A percentile compares a stretch with the other conserved stretches of the same genome.
Conservation (phyloP, 2,113 vertebrate species). For the Pantherophis guttatus region DNA sequence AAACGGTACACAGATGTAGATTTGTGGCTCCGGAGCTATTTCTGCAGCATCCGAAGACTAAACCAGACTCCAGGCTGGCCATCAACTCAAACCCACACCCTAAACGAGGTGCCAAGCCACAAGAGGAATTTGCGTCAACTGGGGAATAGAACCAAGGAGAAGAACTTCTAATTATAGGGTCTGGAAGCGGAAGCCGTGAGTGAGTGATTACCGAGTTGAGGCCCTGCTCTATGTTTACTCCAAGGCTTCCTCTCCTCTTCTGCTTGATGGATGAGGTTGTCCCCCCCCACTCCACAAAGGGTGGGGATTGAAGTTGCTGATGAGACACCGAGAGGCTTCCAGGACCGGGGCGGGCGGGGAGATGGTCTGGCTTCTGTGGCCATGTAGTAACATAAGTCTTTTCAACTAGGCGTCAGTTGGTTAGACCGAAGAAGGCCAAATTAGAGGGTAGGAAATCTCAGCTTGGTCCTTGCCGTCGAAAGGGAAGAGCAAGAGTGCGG, state of each 20-base stretch:
- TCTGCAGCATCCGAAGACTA: constrained; percentile 95
- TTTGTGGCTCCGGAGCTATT: constrained; percentile 88
- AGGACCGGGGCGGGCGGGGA: constrained; percentile 68
- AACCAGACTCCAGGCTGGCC: constrained; percentile 87
- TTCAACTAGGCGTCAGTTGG: constrained; percentile 87
- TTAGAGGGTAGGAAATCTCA: constrained; percentile 83
- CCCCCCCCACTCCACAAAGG: constrained; percentile 63
- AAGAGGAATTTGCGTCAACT: constrained; percentile 99
- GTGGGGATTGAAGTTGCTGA: constrained; percentile 74
- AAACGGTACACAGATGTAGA: constrained; percentile 76
- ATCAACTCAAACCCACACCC: constrained; percentile 96
- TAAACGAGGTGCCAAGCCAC: constrained; percentile 99
- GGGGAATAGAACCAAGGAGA: constrained; percentile 95
- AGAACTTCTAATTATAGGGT: constrained; percentile 99
- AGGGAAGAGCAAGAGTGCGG: neutral
- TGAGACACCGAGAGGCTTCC: constrained; percentile 77
- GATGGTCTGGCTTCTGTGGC: constrained; percentile 80
- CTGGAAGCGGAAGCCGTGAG: constrained; percentile 93
- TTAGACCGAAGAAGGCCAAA: constrained; percentile 83
- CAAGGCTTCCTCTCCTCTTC: constrained; percentile 91
- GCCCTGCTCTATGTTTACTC: constrained; percentile 97
- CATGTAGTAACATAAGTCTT: constrained; percentile 86
- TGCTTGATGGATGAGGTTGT: constrained; percentile 83
- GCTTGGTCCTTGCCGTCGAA: constrained; percentile 66
- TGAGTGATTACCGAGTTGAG: constrained; percentile 95